phyloP scores from a whole-genome alignment of 2,797 vertebrate species.

The Coracias cyanogaster region DNA sequence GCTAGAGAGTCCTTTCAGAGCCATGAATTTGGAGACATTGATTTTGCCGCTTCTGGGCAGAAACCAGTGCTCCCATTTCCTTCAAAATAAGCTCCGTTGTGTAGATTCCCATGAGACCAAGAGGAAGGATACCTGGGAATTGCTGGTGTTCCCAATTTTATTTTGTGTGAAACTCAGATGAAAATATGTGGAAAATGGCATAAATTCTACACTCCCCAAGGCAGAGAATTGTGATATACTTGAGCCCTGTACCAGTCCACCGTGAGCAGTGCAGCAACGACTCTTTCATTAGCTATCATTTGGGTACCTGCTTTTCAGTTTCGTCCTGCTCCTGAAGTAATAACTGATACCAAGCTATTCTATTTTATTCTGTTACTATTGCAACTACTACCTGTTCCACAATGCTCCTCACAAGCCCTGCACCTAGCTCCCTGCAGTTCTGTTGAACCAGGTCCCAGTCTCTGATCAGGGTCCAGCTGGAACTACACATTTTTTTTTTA shows the following conservation, averaged over 20 bases:
- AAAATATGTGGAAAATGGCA: background rate
- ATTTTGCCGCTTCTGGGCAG: background rate
- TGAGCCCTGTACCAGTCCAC: background rate
- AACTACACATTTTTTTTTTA: conserved; percentile 70
- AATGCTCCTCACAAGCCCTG: background rate
- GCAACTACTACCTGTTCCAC: background rate
- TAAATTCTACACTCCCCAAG: background rate
- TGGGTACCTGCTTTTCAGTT: background rate
- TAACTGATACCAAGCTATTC: background rate
- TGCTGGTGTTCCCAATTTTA: background rate
- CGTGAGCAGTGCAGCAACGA: background rate
- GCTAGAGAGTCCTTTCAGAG: background rate
- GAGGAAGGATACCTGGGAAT: background rate
- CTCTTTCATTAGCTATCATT: background rate
- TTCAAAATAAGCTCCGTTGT: background rate
- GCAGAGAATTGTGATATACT: background rate
- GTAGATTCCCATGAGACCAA: background rate
- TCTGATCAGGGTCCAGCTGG: conserved; percentile 69
- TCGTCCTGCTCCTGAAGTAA: background rate
- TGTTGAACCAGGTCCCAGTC: conserved; percentile 23
- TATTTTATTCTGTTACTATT: background rate
- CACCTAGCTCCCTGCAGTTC: background rate
- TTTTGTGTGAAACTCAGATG: background rate
- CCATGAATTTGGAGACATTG: background rate
- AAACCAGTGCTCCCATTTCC: background rate